Conservation (phyloP, 2,113 vertebrate species). For the Trematocara stigmaticum region DNA sequence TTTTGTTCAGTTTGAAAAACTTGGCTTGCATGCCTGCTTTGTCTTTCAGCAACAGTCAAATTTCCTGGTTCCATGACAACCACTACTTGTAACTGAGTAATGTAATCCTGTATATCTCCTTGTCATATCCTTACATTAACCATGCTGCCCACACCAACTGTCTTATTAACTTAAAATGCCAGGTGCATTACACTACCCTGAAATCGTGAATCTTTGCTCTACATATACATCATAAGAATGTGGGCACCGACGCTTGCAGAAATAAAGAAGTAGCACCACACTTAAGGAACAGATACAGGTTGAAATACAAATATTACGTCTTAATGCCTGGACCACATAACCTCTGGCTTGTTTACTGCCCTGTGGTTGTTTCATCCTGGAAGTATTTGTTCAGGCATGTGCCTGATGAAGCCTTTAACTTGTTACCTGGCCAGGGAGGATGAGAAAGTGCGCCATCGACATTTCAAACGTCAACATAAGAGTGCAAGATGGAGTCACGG, state of each 20-base stretch:
- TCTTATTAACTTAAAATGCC: slow-evolving; percentile 13
- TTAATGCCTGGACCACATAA: not conserved
- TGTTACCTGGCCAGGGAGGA: not conserved
- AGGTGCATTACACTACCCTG: not conserved
- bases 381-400: not conserved
- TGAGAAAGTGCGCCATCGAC: not conserved
- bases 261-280: not conserved
- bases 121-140: slow-evolving; percentile 9
- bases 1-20: not conserved
- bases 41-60: not conserved
- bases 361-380: slow-evolving; percentile 8
- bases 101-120: not conserved
- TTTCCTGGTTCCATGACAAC: not conserved
- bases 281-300: not conserved
- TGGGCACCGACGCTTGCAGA: not conserved
- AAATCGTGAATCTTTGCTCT: not conserved
- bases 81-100: not conserved
- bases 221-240: not conserved
- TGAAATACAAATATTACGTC: not conserved
- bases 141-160: slow-evolving; percentile 16
- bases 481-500: not conserved
- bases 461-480: not conserved
- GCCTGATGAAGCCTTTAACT: not conserved
- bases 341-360: not conserved
- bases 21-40: not conserved